Percentiles rank a stretch among this genome's conserved stretches.
Conservation (phyloP, 2,888 invertebrate genomes). For the Callyntrura sp. region DNA sequence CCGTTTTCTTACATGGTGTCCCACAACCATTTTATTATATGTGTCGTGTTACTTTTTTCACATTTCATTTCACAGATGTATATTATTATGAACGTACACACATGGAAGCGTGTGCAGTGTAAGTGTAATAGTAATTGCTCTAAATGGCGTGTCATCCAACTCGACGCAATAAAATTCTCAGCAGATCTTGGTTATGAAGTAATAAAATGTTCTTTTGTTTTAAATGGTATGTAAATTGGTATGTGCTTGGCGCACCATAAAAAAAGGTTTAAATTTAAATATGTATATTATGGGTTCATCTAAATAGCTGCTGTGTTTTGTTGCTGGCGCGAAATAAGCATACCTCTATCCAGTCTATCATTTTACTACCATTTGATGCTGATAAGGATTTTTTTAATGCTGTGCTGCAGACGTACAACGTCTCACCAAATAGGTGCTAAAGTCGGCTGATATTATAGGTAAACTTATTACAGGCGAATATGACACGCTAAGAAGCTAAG, state of each 20-base stretch:
- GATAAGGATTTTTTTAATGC: neutral
- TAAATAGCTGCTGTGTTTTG: conserved; percentile 23
- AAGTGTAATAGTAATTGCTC: conserved; percentile 56
- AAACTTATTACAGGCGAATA: no score
- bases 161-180: conserved; percentile 59
- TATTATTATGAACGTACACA: neutral
- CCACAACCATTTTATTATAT: conserved; percentile 17
- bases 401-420: neutral
- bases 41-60: conserved; percentile 35
- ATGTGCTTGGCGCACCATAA: neutral
- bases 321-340: no score
- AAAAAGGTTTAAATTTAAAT: conserved; percentile 28
- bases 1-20: conserved; percentile 36
- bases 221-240: conserved; percentile 64
- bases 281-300: neutral
- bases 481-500: no score
- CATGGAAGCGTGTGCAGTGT: neutral
- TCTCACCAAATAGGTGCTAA: no score
- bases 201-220: conserved; percentile 71
- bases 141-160: conserved; percentile 66
- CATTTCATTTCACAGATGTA: conserved; percentile 52
- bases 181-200: conserved; percentile 46
- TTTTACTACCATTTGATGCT: no score
- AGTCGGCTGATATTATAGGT: no score
- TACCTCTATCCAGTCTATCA: neutral